Evolutionary conservation across 30 jellyfish, hydroid and myxozoan genomes (phyloP).

Genomic region (Aurelia sp.): DNA sequence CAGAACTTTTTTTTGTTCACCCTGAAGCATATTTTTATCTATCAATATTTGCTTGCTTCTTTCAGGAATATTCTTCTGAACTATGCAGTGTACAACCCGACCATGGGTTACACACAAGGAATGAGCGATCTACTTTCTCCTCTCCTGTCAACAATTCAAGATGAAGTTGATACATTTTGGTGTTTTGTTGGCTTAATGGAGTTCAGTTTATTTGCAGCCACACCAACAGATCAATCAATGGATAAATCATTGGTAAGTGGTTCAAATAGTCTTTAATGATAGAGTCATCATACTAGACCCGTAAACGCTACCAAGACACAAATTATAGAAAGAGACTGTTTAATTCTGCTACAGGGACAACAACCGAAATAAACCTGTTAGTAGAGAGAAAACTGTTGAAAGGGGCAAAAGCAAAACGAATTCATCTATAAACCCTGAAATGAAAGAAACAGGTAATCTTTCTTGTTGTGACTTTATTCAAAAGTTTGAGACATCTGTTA

Average conservation of each 20-base stretch:
- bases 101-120: constrained; percentile 98
- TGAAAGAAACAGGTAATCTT: no score
- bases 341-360: no score
- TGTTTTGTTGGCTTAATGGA: constrained; percentile 98
- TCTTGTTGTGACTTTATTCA: no score
- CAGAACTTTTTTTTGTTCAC: no score
- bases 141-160: constrained; percentile 82
- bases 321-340: no score
- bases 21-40: no score
- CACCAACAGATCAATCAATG: constrained; percentile 97
- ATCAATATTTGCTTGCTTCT: not conserved
- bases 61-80: constrained; percentile 89
- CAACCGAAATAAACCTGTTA: no score
- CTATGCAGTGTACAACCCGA: constrained; percentile 90
- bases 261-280: not conserved
- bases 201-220: constrained; percentile 87
- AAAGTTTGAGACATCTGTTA: no score
- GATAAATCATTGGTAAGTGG: constrained; percentile 86
- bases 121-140: constrained; percentile 98
- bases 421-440: no score
- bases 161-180: constrained; percentile 98
- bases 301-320: not conserved
- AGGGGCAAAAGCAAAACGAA: no score
- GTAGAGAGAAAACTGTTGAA: no score
- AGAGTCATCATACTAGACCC: not conserved